Percentiles rank a stretch among this genome's conserved stretches.
Conservation (phyloP, 2,888 invertebrate species). For the Dyspetes luteomarginatus region DNA sequence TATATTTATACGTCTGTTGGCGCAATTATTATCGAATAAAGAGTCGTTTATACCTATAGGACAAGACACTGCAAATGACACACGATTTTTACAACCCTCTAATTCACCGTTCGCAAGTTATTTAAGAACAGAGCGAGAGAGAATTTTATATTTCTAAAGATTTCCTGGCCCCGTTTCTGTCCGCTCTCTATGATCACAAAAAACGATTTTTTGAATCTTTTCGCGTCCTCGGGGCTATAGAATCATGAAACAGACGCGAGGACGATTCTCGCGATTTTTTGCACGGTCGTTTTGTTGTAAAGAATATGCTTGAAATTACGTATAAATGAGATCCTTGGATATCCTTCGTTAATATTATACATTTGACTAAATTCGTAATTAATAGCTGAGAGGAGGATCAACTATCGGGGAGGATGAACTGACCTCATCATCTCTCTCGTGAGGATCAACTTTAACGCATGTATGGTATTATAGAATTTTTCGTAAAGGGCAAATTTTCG, state of each 20-base stretch:
- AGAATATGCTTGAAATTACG: conserved; percentile 45
- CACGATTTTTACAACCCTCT: conserved; percentile 70
- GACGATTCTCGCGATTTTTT: conserved; percentile 35
- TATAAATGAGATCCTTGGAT: conserved; percentile 38
- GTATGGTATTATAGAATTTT: conserved; percentile 62
- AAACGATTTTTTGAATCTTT: conserved; percentile 44
- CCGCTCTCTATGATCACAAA: background rate
- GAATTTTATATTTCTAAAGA: conserved; percentile 3
- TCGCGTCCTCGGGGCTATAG: conserved; percentile 53
- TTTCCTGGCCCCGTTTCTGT: background rate
- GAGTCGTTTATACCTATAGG: conserved; percentile 75
- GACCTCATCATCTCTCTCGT: conserved; percentile 29
- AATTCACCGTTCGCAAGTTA: conserved; percentile 51
- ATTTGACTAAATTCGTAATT: conserved; percentile 67
- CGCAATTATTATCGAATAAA: conserved; percentile 82
- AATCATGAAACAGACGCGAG: conserved; percentile 32
- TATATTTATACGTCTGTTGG: conserved; percentile 26
- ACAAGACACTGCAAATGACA: conserved; percentile 76
- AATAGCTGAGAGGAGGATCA: conserved; percentile 62
- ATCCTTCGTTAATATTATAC: conserved; percentile 59
- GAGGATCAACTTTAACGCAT: conserved; percentile 7
- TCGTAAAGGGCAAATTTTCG: conserved; percentile 58
- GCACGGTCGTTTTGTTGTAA: conserved; percentile 46
- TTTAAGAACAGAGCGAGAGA: no score
- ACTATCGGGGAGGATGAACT: conserved; percentile 23